Evolutionary conservation across 1,140 invertebrate species (phyloP), one percentile per base, ranked within the genome.

Genomic region (Trichomalopsis sarcophagae): DNA sequence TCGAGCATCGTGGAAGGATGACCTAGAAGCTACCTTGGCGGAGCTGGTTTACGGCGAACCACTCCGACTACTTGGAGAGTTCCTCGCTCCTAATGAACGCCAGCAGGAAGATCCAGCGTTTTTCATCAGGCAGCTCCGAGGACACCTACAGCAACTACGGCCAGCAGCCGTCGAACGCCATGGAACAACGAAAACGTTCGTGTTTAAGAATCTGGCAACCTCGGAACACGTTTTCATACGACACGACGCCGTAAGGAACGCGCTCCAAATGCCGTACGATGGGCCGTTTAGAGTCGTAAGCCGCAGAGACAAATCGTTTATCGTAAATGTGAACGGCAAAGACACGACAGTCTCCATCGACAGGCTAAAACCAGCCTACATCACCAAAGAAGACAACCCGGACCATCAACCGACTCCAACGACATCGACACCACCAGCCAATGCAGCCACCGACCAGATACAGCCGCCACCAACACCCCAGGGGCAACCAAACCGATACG

Each of bases 1-100:
- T 0, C 33, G 80, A 27, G 44, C 74, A 10, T 1, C 21, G 0
- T 62, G 14, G 1, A 36, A 55, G 11, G n/a, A 68, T 3, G 83
- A 84, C 33, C 21, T 69, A 4, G 14, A 44, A 7, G 44, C 55
- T 9, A 40, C 66, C 13, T 14, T 36, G 10, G 82, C 82, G 1
- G 81, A 74, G 36, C 40, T 40, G 23, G 5, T 81, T 0, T 82
- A 82, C 55, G 81, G 81, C 0, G 33, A 21, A 27, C 33, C 71
- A 0, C 10, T 83, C 4, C 44, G 50, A 0, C 1, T 83, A 11
- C 73, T 50, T 1, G 73, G 55, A 13, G 73, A 83, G 66, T 83
- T 81, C 33, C 40, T 84, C 47, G 11, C 55, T 2, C 55, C 55
- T 2, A 62, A 3, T 3, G 55, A 13, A 11, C 55, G 10, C 2